phyloP scores from a whole-genome alignment of 2,113 vertebrate species.

The Dipodomys spectabilis region DNA sequence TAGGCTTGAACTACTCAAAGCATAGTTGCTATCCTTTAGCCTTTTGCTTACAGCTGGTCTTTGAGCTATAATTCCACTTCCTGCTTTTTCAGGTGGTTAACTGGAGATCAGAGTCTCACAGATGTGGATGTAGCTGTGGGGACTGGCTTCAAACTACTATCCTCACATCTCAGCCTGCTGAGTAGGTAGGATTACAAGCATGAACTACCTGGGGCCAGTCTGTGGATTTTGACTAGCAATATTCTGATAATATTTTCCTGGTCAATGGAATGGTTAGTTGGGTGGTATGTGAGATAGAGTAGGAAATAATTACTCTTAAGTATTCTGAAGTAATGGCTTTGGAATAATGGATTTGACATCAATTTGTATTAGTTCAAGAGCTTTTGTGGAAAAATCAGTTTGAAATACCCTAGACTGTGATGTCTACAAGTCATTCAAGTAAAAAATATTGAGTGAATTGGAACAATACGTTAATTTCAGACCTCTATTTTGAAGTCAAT shows the following conservation, averaged over 20 bases:
- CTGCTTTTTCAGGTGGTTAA: too few relatives aligned
- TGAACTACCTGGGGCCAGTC: too few relatives aligned
- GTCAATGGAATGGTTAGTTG: not conserved
- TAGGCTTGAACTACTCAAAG: too few relatives aligned
- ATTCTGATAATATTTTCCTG: not conserved
- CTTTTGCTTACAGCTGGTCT: too few relatives aligned
- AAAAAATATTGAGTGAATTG: not conserved
- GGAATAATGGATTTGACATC: not conserved
- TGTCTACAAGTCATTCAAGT: not conserved
- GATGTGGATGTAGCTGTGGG: too few relatives aligned
- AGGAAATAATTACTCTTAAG: not conserved
- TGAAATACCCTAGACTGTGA: not conserved
- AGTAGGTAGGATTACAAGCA: too few relatives aligned
- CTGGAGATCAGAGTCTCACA: too few relatives aligned
- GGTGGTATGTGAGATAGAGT: not conserved
- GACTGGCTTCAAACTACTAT: too few relatives aligned
- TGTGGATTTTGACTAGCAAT: too few relatives aligned
- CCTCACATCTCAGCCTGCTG: too few relatives aligned
- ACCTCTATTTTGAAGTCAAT: not conserved
- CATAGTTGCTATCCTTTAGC: too few relatives aligned
- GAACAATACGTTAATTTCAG: not conserved
- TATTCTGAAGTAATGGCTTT: not conserved
- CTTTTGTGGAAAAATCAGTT: not conserved
- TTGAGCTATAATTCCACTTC: too few relatives aligned
- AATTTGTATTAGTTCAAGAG: not conserved